Percentiles rank a stretch among this genome's conserved stretches.
These are phyloP conservation scores for Conger conger DNA, from an alignment of 2,113 vertebrate species.

Conservation along the genomic window DNA sequence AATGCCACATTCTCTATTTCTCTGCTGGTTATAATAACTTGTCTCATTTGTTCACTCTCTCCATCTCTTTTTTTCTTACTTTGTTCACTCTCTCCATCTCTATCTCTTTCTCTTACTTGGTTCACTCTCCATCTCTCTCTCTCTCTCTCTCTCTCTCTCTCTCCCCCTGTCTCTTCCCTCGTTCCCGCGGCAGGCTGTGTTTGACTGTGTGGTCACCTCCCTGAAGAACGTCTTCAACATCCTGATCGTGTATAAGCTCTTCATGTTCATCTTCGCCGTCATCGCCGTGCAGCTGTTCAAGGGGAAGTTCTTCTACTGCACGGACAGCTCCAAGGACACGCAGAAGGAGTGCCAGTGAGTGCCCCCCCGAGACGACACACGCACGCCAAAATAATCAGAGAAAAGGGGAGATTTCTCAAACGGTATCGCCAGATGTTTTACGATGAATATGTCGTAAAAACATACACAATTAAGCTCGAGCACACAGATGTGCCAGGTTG, in stretches of 20 bases:
- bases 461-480: no score
- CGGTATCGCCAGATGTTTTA: no score
- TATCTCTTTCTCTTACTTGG: not conserved
- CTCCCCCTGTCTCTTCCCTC: not conserved
- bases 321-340: constrained; percentile 91
- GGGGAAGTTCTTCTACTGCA: constrained; percentile 98
- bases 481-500: no score
- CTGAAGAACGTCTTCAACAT: constrained; percentile 99
- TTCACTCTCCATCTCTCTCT: not conserved
- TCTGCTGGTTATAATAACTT: no score
- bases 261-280: constrained; percentile 99
- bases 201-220: constrained; percentile 95
- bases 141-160: not conserved
- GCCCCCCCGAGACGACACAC: not conserved
- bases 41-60: no score
- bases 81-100: not conserved
- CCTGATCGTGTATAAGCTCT: constrained; percentile 98
- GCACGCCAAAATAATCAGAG: not conserved
- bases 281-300: constrained; percentile 98
- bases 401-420: no score
- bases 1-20: no score
- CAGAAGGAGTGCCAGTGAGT: constrained; percentile 96
- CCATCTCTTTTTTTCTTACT: not conserved
- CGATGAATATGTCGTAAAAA: no score
- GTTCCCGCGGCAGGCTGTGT: constrained; percentile 64